Base-by-base conservation (phyloP, 2,888 invertebrate genomes). In the Galerucella nymphaeae region DNA sequence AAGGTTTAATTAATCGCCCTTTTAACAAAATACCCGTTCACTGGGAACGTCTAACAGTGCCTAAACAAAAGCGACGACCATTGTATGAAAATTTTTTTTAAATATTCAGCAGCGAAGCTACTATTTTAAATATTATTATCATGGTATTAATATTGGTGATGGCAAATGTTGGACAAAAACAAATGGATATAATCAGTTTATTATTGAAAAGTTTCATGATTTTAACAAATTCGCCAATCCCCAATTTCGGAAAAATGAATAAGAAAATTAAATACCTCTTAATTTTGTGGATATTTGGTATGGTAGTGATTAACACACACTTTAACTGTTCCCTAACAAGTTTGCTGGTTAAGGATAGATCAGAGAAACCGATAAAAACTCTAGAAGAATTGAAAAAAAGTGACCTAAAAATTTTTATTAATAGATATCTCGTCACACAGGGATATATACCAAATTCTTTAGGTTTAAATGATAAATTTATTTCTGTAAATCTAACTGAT, bases 201-300 rank as follows among this genome's bases (percentile, higher is more conserved):
- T 38, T 30, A 55, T 42, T 72, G n/a, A 63, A 41, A 57, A 30
- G 63, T 42, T 14, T 18, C 13, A 57, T 18, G 42, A 45, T 57
- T n/a, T 53, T 20, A 16, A 42, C 14, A 13, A 41, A 11, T 38
- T 62, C n/a, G 55, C 13, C 55, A 10, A 57, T 57, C 6, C 23
- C 18, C 23, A 45, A 48, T 42, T 71, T 61, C 10, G 18, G 30
- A 23, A 63, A 59, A 14, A 50, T 71, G 23, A 68, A 53, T 58
- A 53, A 42, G 18, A 69, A 53, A 38, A 18, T 71, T n/a, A n/a
- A n/a, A n/a, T n/a, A n/a, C n/a, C n/a, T n/a, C n/a, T n/a, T n/a
- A n/a, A n/a, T n/a, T n/a, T 3, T 67, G 14, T 70, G 59, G 68
- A 59, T 70, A 48, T 64, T 67, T 57, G n/a, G 57, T 53, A 59